Percentiles rank a stretch among this genome's conserved stretches.
Evolutionary conservation across 1,140 invertebrate genomes (phyloP).

Genomic region (Dendroctonus ponderosae): DNA sequence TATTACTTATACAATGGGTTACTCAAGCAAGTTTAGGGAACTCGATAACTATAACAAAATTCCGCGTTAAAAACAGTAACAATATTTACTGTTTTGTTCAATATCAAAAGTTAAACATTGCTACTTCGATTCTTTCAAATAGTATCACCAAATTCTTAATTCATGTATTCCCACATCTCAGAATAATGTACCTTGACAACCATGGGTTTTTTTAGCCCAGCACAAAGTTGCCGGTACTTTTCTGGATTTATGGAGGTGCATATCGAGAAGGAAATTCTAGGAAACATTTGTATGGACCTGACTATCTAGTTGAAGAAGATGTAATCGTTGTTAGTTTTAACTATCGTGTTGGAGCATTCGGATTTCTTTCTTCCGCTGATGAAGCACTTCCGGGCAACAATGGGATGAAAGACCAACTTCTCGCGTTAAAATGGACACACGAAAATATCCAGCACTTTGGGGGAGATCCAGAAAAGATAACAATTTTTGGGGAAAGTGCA

Average conservation of each 20-base stretch:
- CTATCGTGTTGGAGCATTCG: slow-evolving; percentile 43
- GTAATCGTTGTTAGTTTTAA: slow-evolving; percentile 58
- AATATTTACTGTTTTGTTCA: no score
- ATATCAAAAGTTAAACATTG: no score
- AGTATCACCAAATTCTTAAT: no score
- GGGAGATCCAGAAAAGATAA: slow-evolving; percentile 17
- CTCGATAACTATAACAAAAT: no score
- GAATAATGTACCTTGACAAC: no score
- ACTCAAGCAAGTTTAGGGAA: no score
- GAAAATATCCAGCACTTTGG: slow-evolving; percentile 22
- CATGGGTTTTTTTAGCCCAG: no score
- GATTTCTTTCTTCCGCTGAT: background rate
- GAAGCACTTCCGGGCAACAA: slow-evolving; percentile 11
- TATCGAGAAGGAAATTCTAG: slow-evolving; percentile 8
- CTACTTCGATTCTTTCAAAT: no score
- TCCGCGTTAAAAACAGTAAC: no score
- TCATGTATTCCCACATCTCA: no score
- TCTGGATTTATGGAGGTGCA: slow-evolving; percentile 21
- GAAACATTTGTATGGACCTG: slow-evolving; percentile 36
- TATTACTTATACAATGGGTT: no score
- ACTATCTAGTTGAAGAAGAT: slow-evolving; percentile 52
- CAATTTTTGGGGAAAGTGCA: slow-evolving; percentile 23
- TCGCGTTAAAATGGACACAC: slow-evolving; percentile 25
- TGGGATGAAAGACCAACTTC: slow-evolving; percentile 17
- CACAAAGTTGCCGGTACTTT: slow-evolving; percentile 12